Conservation (phyloP, 23 tunicate genomes). For the Ciona savignyi region DNA sequence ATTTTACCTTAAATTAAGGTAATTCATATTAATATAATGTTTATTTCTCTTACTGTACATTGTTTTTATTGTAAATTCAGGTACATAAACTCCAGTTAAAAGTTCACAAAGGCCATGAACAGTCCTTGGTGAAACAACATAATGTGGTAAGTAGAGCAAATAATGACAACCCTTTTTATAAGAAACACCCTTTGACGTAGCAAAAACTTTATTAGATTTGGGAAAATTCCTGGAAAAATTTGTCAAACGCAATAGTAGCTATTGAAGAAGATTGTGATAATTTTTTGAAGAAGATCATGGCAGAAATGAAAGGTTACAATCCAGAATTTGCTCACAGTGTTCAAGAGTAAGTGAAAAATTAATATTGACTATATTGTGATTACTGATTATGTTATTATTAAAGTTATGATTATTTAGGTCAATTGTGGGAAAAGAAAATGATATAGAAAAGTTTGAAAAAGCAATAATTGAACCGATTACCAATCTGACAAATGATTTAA, state of each 20-base stretch:
- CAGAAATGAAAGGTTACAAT: conserved; percentile 5
- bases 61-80: conserved; percentile 9
- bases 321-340: conserved; percentile 5
- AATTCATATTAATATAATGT: no score
- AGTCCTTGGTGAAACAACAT: conserved; percentile 21
- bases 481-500: conserved; percentile 37
- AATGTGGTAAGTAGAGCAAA: conserved; percentile 20
- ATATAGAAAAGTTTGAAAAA: conserved; percentile 45
- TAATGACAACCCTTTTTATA: no score
- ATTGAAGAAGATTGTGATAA: conserved; percentile 24
- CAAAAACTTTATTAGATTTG: conserved; percentile 26
- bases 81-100: conserved; percentile 9
- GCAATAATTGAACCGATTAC: conserved; percentile 51
- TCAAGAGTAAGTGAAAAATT: neutral
- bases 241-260: neutral
- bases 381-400: no score
- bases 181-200: no score
- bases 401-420: conserved; percentile 8
- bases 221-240: conserved; percentile 11
- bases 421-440: conserved; percentile 11
- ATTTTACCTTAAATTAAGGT: no score
- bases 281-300: conserved; percentile 2
- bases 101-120: conserved; percentile 11
- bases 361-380: no score
- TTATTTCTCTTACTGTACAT: no score